These are phyloP conservation scores for Cheilosia urbana DNA, from an alignment of 2,888 invertebrate genomes.

Conservation along the genomic window DNA sequence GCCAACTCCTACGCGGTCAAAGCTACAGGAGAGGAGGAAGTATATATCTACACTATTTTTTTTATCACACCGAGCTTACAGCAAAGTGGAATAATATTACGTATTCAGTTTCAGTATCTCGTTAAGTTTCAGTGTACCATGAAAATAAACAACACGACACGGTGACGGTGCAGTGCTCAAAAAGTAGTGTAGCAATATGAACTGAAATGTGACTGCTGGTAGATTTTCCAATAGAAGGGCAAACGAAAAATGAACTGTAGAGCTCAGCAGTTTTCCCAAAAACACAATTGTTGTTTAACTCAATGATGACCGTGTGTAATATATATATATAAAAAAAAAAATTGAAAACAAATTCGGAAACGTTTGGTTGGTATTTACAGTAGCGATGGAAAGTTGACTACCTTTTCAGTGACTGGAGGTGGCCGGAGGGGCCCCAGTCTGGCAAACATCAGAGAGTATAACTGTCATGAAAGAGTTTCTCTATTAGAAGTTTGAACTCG, in stretches of 20 bases:
- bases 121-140: constrained; percentile 33
- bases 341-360: no score
- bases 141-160: constrained; percentile 24
- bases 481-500: no score
- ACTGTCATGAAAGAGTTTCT: no score
- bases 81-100: constrained; percentile 25
- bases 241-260: neutral
- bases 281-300: no score
- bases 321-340: no score
- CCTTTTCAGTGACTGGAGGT: no score
- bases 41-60: neutral
- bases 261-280: constrained; percentile 8
- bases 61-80: neutral
- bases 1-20: constrained; percentile 13
- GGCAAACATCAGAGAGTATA: no score
- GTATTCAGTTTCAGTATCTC: constrained; percentile 40
- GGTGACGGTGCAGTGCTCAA: neutral
- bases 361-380: no score
- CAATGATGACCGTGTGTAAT: no score
- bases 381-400: no score
- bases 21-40: neutral
- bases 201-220: constrained; percentile 8
- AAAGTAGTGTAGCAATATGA: constrained; percentile 5
- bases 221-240: neutral
- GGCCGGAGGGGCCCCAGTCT: no score